Base-by-base conservation (phyloP, 1,140 invertebrate species). In the Camponotus pennsylvanicus region DNA sequence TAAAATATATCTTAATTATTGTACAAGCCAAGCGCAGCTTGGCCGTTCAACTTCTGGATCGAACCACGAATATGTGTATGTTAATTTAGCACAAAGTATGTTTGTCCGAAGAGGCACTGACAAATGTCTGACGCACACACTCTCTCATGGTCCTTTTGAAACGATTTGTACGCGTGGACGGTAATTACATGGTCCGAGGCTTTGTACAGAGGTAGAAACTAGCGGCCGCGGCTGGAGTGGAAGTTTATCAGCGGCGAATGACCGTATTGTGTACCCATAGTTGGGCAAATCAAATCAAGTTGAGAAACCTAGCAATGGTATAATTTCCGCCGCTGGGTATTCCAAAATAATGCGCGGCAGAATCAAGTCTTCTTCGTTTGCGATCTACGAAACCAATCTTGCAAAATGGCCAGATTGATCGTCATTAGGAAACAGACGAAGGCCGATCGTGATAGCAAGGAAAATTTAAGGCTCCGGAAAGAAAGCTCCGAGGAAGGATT, bases 201-300 rank as follows among this genome's bases (percentile, higher is more conserved):
- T 80, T 59, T 80, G 66, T 80, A 70, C 37, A 9, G 21, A n/a
- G 1, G 52, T 37, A 55, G 77, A 80, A 80, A 80, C 64, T 70
- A 70, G 21, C 37, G 66, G 49, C 15, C 64, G 45, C 45, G 49
- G 37, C 37, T 70, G 21, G 15, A 42, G 67, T 34, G 64, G 66
- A 79, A 88, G 84, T 77, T 88, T 52, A 61, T 88, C 61, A 69
- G 34, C 73, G 15, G 64, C 34, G 42, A 85, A 77, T 70, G 83
- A 85, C 27, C 32, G n/a, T 84, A 76, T 84, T 76, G 63, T 63
- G 69, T 21, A 63, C 1, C 27, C 18, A 9, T 37, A 15, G 75
- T 63, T 61, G 49, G 52, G 15, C 49, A 52, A 18, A 11, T 49
- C 27, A 18, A 86, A 77, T 18, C 49, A 52, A 52, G 15, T 52